Evolutionary conservation across 2,888 invertebrate species (phyloP).

Genomic region (Drosophila barbarae): DNA sequence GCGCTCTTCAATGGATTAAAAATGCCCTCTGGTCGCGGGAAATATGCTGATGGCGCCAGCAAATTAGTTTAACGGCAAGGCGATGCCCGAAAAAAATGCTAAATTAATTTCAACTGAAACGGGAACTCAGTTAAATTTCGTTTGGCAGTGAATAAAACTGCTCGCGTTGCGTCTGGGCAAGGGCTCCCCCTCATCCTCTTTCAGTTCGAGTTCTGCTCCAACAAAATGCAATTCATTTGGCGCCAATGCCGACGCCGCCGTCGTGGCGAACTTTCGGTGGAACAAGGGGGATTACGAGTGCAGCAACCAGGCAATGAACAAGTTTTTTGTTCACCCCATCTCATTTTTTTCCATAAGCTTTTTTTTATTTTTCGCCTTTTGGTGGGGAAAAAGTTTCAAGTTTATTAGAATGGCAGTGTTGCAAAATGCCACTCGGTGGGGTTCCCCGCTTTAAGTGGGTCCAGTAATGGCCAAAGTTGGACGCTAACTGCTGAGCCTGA

Average conservation of each 20-base stretch:
- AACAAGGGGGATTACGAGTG: constrained; percentile 12
- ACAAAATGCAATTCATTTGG: constrained; percentile 71
- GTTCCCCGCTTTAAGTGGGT: constrained; percentile 16
- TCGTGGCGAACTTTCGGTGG: constrained; percentile 20
- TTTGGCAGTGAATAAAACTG: constrained; percentile 73
- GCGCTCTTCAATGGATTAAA: constrained; percentile 44
- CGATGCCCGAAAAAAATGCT: constrained; percentile 23
- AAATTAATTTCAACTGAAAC: constrained; percentile 64
- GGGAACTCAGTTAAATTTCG: constrained; percentile 57
- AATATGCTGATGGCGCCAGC: constrained; percentile 37
- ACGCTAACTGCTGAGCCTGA: constrained; percentile 49
- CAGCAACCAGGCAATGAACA: constrained; percentile 51
- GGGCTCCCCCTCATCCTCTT: neutral
- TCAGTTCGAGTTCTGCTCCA: constrained; percentile 7
- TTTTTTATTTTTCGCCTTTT: neutral
- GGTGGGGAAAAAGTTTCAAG: constrained; percentile 55
- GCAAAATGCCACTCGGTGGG: constrained; percentile 41
- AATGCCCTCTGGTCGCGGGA: constrained; percentile 48
- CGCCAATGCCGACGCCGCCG: constrained; percentile 52
- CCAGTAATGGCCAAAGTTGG: constrained; percentile 22
- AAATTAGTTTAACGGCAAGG: constrained; percentile 62
- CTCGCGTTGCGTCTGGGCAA: constrained; percentile 61
- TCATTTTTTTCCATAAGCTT: constrained; percentile 8
- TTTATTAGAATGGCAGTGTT: constrained; percentile 62
- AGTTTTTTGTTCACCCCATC: constrained; percentile 50